Conservation (phyloP, 2,888 invertebrate species). For the Sminthurinus aureus region DNA sequence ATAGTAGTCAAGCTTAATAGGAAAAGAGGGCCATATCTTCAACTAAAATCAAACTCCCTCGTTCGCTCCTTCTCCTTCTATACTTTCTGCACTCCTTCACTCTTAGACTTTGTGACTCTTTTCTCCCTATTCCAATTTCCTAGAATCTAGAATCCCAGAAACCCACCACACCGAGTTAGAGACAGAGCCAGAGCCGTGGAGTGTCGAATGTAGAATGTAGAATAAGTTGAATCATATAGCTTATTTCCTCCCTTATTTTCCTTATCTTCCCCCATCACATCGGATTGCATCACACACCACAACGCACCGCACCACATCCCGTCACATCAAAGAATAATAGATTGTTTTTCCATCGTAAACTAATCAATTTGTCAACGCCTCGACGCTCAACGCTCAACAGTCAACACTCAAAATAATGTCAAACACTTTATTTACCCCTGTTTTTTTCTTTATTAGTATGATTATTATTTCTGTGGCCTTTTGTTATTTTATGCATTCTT, state of each 20-base stretch:
- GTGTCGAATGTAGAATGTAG: not conserved
- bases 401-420: not conserved
- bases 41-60: conserved; percentile 21
- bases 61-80: not conserved
- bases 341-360: not conserved
- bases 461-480: not conserved
- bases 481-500: too few relatives aligned
- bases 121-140: not conserved
- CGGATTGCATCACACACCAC: not conserved
- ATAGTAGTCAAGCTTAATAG: too few relatives aligned
- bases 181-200: not conserved
- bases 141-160: not conserved
- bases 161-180: too few relatives aligned
- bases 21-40: not conserved
- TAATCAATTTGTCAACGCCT: conserved; percentile 1
- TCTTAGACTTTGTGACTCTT: not conserved
- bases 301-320: too few relatives aligned
- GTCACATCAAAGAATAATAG: not conserved
- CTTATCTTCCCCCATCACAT: not conserved
- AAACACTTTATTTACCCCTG: not conserved
- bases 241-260: not conserved
- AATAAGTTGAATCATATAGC: conserved; percentile 4
- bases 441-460: too few relatives aligned
- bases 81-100: not conserved
- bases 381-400: too few relatives aligned